These are phyloP conservation scores for Gastrophryne carolinensis DNA, from an alignment of 2,797 vertebrate species.

Conservation along the genomic window DNA sequence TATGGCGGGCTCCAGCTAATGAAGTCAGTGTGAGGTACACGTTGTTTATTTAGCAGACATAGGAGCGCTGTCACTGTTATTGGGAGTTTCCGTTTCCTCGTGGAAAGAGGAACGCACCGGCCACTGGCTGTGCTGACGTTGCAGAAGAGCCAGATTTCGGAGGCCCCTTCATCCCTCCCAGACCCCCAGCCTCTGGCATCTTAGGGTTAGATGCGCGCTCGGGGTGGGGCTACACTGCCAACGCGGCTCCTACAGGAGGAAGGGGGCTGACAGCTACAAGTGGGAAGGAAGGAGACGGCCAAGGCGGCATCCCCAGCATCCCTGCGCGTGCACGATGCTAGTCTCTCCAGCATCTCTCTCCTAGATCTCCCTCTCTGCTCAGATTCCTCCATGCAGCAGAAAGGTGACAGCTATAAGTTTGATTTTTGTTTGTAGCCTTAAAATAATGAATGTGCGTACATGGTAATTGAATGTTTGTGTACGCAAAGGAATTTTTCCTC, in stretches of 20 bases:
- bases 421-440: too few relatives aligned
- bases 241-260: neutral
- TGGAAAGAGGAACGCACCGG: neutral
- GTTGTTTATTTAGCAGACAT: neutral
- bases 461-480: too few relatives aligned
- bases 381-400: too few relatives aligned
- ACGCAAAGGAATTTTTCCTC: too few relatives aligned
- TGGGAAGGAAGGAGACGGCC: too few relatives aligned
- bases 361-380: too few relatives aligned
- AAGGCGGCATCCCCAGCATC: too few relatives aligned
- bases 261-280: neutral
- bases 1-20: too few relatives aligned
- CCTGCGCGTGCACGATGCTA: too few relatives aligned
- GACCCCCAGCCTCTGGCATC: neutral
- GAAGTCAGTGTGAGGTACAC: neutral
- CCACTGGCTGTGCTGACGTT: constrained; percentile 31
- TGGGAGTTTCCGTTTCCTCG: neutral
- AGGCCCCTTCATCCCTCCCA: neutral
- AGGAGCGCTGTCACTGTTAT: neutral
- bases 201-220: constrained; percentile 16
- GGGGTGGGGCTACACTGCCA: constrained; percentile 41
- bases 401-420: too few relatives aligned
- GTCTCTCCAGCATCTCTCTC: neutral
- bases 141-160: neutral
- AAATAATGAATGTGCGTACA: too few relatives aligned